Percentiles rank a stretch among this genome's conserved stretches.
These are phyloP conservation scores for Tyria jacobaeae DNA, from an alignment of 2,888 invertebrate genomes.

Conservation along the genomic window DNA sequence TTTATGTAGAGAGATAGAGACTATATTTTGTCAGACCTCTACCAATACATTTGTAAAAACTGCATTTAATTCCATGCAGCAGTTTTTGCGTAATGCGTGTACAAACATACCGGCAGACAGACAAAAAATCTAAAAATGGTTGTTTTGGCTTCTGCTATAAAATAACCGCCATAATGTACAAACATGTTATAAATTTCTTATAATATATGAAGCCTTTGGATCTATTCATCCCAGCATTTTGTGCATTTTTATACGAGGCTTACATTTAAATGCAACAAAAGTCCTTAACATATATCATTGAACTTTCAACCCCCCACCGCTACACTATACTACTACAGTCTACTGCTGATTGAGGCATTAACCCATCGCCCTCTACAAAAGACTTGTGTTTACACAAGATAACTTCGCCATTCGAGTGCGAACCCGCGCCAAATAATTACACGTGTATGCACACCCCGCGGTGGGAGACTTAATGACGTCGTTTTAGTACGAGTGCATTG, in stretches of 20 bases:
- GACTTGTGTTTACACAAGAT: constrained; percentile 28
- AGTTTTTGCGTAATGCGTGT: no score
- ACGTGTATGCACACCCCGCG: constrained; percentile 32
- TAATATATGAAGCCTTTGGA: not conserved
- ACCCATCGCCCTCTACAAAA: constrained; percentile 22
- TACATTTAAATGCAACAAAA: not conserved
- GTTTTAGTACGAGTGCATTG: constrained; percentile 9
- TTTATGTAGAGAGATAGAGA: no score
- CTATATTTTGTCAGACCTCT: no score
- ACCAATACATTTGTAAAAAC: no score
- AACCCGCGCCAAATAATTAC: constrained; percentile 45
- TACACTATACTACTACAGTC: not conserved
- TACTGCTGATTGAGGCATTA: constrained; percentile 31
- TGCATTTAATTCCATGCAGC: no score
- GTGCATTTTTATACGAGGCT: not conserved
- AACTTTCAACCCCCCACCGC: constrained; percentile 7
- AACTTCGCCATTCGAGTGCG: constrained; percentile 25
- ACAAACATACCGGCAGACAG: no score
- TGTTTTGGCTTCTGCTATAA: no score
- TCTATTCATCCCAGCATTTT: not conserved
- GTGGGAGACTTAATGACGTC: constrained; percentile 9
- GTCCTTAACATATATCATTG: not conserved
- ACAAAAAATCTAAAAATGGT: no score
- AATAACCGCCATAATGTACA: no score
- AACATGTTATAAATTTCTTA: no score